Base-by-base conservation (phyloP, 1,140 invertebrate genomes). In the Hyphantria cunea region DNA sequence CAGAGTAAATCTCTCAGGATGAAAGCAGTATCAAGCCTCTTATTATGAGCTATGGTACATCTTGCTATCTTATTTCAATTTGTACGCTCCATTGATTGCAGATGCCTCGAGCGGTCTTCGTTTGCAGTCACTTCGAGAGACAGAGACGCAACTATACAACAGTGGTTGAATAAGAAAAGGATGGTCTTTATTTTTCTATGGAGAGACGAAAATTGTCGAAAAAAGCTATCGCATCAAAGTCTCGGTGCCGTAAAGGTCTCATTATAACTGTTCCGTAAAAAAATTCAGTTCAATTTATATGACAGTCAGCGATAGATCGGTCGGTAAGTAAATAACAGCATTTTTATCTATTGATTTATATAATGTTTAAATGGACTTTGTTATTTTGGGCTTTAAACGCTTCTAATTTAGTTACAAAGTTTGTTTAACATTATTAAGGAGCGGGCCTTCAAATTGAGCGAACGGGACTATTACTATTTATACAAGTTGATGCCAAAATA, bases 11-110 rank as follows among this genome's bases (percentile, higher is more conserved):
- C 66, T 64, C 32, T 49, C 25, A 58, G 45, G 45, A 58, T 58
- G 55, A 58, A 49, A 58, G 55, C 55, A 58, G 45, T 56, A 56
- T 56, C 32, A 58, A 48, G 45, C 69, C 62, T 72, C 79, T 78
- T 83, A 82, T 80, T 80, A 82, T 74, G 75, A 76, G 63, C 70
- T 66, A 69, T 74, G 80, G 72, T 84, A 78, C 73, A 76, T 82
- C 59, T 68, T 71, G 76, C 79, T 82, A 86, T 86, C 82, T 86
- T 84, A 86, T 86, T 86, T 83, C 84, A 87, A 87, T 86, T 88
- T 86, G 62, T 80, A 83, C 87, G 84, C 79, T 88, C 78, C 85
- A 90, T 88, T 88, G 85, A 86, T 83, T 90, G 83, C 83, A 86
- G 80, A 87, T 82, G 78, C 80, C 76, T 71, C 66, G 69, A 75